Evolutionary conservation across 2,888 invertebrate genomes (phyloP), one percentile per base, ranked within the genome.

Genomic region (Himalopsyche tibetana): DNA sequence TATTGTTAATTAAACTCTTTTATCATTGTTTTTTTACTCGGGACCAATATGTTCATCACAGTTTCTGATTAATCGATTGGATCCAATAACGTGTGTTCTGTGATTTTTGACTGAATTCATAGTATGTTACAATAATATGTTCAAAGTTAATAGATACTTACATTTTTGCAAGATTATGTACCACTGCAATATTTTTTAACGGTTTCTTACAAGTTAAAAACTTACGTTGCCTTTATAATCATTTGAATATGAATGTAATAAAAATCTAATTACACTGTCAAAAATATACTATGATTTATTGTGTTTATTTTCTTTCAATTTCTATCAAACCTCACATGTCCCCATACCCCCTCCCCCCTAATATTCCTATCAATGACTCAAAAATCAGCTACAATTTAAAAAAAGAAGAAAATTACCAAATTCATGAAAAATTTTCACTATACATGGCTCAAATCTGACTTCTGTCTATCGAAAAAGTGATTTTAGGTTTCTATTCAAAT

Each of bases 91-190:
- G 36, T 74, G 74, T 74, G 74, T 74, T 74, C 74, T 74, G 74
- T 74, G 74, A 74, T 74, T 74, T 74, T 74, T 74, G 74, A 74
- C 74, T 74, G 74, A 74, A 74, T 74, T 74, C 74, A 74, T 74
- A 36, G 74, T 74, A 74, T 36, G 63, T 36, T 74, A 74, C 15
- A 36, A 28, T 28, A 74, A 74, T 36, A 74, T 36, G 74, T 74
- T 74, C 74, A 74, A 74, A 38, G 12, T 36, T 74, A 36, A 4
- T 51, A 36, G 28, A 36, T 12, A 4, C 36, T 74, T 74, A 36
- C 36, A 74, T 15, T 51, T 28, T 36, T 74, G 74, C 74, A 74
- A 74, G 19, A 74, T 36, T 74, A 19, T 19, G 9, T 63, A 74
- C 36, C 74, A 74, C 74, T 74, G 74, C 36, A 74, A 74, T 74